These are phyloP conservation scores for Apotomis capreana DNA, from an alignment of 2,888 invertebrate genomes.

Conservation along the genomic window DNA sequence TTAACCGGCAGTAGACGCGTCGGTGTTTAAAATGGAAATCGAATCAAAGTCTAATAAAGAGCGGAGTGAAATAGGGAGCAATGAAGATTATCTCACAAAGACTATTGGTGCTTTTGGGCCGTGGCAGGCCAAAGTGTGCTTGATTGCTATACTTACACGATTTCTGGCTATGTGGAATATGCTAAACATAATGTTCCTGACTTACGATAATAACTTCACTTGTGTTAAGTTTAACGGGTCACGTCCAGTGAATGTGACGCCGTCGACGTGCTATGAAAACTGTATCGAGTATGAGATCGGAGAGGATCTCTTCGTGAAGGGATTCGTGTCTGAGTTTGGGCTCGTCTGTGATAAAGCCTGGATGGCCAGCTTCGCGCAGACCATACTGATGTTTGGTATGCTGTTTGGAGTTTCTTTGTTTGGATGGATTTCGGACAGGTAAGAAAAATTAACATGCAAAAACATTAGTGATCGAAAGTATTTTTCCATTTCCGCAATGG, in stretches of 20 bases:
- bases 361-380: conserved; percentile 63
- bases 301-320: conserved; percentile 53
- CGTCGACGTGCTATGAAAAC: conserved; percentile 59
- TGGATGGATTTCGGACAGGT: conserved; percentile 71
- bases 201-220: conserved; percentile 57
- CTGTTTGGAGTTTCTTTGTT: conserved; percentile 56
- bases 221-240: conserved; percentile 55
- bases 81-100: conserved; percentile 58
- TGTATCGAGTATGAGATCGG: conserved; percentile 58
- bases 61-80: conserved; percentile 22
- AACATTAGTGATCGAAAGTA: too few species aligned
- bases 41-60: conserved; percentile 10
- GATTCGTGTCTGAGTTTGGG: conserved; percentile 58
- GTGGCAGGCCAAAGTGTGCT: conserved; percentile 56
- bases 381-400: conserved; percentile 61
- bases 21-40: background rate
- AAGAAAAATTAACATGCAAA: background rate
- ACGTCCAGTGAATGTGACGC: conserved; percentile 46
- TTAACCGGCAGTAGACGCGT: background rate
- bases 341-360: conserved; percentile 62
- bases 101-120: conserved; percentile 62
- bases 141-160: conserved; percentile 50
- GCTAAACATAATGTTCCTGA: conserved; percentile 58
- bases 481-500: too few species aligned
- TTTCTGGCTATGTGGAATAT: conserved; percentile 57